A percentile compares a stretch with the other conserved stretches of the same genome.
phyloP scores from a whole-genome alignment of 2,888 invertebrate genomes.

The Drosophila neonasuta region DNA sequence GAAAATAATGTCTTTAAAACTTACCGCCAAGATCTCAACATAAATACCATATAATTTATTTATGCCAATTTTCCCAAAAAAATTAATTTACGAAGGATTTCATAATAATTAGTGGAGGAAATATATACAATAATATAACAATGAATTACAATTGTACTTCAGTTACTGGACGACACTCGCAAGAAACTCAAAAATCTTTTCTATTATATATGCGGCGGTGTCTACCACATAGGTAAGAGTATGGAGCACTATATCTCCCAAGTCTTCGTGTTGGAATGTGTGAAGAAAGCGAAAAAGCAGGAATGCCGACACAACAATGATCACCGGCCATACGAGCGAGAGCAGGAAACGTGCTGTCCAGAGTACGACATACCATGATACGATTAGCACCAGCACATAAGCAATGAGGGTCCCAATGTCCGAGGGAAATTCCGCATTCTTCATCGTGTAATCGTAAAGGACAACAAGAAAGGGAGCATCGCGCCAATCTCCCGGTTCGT shows the following conservation, averaged over 20 bases:
- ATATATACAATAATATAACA: background rate
- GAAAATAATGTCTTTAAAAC: background rate
- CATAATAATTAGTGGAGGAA: background rate
- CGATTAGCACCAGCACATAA: conserved; percentile 62
- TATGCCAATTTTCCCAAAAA: background rate
- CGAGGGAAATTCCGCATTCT: conserved; percentile 60
- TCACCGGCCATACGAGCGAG: conserved; percentile 71
- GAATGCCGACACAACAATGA: conserved; percentile 57
- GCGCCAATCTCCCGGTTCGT: conserved; percentile 35
- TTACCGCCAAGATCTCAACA: background rate
- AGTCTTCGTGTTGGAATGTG: conserved; percentile 10
- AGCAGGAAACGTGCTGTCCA: conserved; percentile 63
- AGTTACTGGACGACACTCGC: background rate
- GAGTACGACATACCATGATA: conserved; percentile 69
- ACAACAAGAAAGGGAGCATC: conserved; percentile 30
- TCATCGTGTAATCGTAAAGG: conserved; percentile 65
- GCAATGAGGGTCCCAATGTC: conserved; percentile 61
- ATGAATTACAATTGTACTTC: background rate
- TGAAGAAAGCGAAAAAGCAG: conserved; percentile 39
- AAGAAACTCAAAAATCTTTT: conserved; percentile 11
- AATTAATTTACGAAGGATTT: conserved; percentile 1
- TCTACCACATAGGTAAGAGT: background rate
- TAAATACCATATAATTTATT: conserved; percentile 14
- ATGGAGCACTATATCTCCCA: conserved; percentile 17
- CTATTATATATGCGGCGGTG: background rate